Evolutionary conservation across 2,113 vertebrate genomes (phyloP).

Genomic region (Numenius arquata): DNA sequence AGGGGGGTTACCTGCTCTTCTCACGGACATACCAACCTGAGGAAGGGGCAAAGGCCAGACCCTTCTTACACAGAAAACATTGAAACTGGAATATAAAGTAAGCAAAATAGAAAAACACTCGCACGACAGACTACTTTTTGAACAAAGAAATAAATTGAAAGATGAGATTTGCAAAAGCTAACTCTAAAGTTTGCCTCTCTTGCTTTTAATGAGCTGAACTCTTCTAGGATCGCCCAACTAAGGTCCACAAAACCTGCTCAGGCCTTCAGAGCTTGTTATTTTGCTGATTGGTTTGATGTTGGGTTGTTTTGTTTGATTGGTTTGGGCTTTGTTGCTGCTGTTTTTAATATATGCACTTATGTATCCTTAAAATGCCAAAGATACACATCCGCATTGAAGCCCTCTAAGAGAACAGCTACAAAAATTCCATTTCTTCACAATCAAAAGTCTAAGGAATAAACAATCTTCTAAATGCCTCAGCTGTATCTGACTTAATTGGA

Average conservation of each 20-base stretch:
- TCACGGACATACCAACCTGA: rapidly evolving
- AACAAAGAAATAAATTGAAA: neutral
- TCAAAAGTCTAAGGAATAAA: neutral
- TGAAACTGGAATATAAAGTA: neutral
- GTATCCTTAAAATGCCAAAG: neutral
- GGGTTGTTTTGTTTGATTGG: neutral
- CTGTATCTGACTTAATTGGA: neutral
- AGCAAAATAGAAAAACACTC: neutral
- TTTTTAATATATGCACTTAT: neutral
- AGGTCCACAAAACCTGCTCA: neutral
- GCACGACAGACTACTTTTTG: neutral
- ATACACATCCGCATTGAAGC: neutral
- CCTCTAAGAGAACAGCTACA: neutral
- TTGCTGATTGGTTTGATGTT: neutral
- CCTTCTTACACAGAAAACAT: neutral
- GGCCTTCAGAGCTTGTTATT: neutral
- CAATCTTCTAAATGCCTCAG: neutral
- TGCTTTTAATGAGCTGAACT: neutral
- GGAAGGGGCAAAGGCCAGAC: neutral
- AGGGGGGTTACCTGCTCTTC: neutral
- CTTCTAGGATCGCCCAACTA: neutral
- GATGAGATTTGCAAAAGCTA: neutral
- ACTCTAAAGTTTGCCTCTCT: neutral
- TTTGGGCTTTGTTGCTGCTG: neutral
- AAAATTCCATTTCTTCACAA: neutral